phyloP scores from a whole-genome alignment of 2,888 invertebrate genomes.

The Schizaphis graminum region DNA sequence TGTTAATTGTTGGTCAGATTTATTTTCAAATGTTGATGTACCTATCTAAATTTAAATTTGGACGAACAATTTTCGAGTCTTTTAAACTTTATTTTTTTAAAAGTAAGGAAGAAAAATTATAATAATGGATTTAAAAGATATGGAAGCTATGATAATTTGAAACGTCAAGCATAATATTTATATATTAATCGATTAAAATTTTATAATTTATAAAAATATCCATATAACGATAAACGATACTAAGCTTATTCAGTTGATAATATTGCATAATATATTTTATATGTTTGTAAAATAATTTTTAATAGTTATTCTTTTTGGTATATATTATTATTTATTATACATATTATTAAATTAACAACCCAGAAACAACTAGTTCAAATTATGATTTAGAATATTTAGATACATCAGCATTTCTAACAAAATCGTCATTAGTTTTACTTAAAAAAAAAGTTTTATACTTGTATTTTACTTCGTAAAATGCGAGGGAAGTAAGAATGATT shows the following conservation, averaged over 20 bases:
- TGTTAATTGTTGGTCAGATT: neutral
- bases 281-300: neutral
- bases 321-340: too few species aligned
- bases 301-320: neutral
- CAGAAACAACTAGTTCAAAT: neutral
- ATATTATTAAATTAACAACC: neutral
- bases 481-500: too few species aligned
- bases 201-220: neutral
- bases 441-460: too few species aligned
- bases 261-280: neutral
- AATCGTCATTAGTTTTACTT: neutral
- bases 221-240: neutral
- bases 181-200: neutral
- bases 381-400: neutral
- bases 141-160: neutral
- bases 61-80: neutral
- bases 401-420: neutral
- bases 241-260: too few species aligned
- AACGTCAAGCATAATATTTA: neutral
- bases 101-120: neutral
- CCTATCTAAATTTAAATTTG: neutral
- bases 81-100: neutral
- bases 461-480: too few species aligned
- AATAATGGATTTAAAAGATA: neutral
- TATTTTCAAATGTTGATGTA: neutral